Evolutionary conservation across 2,797 vertebrate genomes (phyloP).

Genomic region (Myiothlypis coronata): DNA sequence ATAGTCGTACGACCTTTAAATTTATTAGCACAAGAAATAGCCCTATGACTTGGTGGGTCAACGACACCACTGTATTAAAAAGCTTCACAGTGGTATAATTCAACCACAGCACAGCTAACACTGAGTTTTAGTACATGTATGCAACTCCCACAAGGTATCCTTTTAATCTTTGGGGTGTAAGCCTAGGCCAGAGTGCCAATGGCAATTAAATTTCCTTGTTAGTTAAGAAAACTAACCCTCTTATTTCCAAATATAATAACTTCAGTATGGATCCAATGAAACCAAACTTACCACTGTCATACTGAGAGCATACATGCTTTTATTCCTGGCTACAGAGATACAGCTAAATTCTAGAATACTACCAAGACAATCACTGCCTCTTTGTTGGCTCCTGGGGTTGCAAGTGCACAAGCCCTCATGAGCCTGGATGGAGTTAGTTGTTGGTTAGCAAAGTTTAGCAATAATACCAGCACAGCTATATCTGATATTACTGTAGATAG

Average conservation of each 20-base stretch:
- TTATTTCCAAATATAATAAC: background rate
- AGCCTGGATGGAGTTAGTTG: background rate
- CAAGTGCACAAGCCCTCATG: background rate
- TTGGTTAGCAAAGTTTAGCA: background rate
- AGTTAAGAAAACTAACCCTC: background rate
- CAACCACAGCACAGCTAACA: background rate
- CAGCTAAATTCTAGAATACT: background rate
- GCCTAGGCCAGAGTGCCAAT: background rate
- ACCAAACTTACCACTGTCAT: fast-evolving
- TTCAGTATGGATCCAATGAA: background rate
- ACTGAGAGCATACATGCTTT: background rate
- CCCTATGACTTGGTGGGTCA: background rate
- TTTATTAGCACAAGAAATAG: background rate
- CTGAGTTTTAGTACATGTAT: background rate
- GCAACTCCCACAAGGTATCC: background rate
- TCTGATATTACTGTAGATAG: background rate
- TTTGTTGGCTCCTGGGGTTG: fast-evolving
- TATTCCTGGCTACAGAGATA: background rate
- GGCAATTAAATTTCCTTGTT: background rate
- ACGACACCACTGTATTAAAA: background rate
- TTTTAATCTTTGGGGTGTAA: fast-evolving
- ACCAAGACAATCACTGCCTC: background rate
- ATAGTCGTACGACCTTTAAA: too few relatives aligned
- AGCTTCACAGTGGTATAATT: background rate
- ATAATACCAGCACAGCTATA: background rate